phyloP scores from a whole-genome alignment of 2,888 invertebrate genomes.

The Pyrrhosoma nymphula region DNA sequence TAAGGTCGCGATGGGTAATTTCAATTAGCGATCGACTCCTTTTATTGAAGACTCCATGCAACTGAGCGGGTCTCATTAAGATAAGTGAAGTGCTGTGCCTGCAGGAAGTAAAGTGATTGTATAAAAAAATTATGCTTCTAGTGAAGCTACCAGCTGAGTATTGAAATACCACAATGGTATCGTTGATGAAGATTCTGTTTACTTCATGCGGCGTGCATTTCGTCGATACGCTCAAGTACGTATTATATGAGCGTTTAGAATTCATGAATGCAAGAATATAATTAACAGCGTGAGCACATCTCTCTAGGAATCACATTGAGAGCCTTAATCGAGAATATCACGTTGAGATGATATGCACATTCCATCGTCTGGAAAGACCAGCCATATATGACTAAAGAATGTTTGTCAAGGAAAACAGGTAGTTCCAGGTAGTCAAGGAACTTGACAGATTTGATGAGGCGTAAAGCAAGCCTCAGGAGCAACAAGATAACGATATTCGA shows the following conservation, averaged over 20 bases:
- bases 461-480: neutral
- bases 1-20: neutral
- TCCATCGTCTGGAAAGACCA: slow-evolving; percentile 33
- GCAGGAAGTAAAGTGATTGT: neutral
- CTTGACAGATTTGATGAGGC: neutral
- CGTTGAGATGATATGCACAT: slow-evolving; percentile 13
- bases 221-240: neutral
- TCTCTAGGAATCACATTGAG: neutral
- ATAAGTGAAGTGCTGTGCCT: neutral
- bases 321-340: neutral
- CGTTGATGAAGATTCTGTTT: neutral
- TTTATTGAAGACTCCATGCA: neutral
- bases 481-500: neutral
- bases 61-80: neutral
- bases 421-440: slow-evolving; percentile 26
- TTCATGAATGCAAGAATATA: neutral
- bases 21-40: neutral
- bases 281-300: neutral
- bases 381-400: slow-evolving; percentile 18
- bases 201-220: neutral
- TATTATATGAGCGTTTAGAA: neutral
- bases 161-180: neutral
- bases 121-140: neutral
- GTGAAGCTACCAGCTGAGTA: neutral
- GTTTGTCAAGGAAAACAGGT: slow-evolving; percentile 26